Conservation (phyloP, 92 coral and sea anemone genomes). For the Zoanthus sociatus region DNA sequence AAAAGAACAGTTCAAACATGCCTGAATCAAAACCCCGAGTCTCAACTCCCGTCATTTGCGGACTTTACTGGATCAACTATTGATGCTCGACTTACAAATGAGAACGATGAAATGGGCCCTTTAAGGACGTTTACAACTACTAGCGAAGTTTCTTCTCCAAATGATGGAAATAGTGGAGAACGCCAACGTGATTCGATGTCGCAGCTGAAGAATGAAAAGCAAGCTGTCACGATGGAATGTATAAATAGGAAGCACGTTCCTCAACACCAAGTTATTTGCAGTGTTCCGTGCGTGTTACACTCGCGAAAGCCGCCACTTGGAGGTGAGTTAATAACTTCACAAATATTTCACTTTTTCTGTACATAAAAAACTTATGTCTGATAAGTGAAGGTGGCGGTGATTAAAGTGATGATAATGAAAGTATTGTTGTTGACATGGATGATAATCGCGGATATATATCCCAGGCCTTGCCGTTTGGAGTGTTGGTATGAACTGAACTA, state of each 20-base stretch:
- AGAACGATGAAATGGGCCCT: background rate
- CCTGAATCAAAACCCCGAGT: background rate
- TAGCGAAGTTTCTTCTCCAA: background rate
- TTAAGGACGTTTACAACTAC: background rate
- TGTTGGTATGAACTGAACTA: too few relatives aligned
- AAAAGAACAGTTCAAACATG: background rate
- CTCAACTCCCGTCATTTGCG: background rate
- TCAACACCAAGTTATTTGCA: constrained; percentile 80
- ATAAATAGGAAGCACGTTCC: constrained; percentile 57
- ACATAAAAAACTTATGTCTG: background rate
- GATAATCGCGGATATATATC: background rate
- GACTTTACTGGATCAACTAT: constrained; percentile 2
- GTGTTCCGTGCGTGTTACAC: constrained; percentile 91
- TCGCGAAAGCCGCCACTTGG: constrained; percentile 94
- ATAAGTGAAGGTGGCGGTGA: background rate
- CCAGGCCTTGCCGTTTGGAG: too few relatives aligned
- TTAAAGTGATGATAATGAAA: background rate
- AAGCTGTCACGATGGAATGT: background rate
- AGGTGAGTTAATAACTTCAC: constrained; percentile 58
- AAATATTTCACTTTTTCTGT: background rate
- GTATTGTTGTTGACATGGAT: background rate
- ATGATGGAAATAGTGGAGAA: background rate
- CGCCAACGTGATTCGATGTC: background rate
- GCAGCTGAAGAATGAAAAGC: background rate
- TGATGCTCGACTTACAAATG: too few relatives aligned